Conservation (phyloP, 1,140 invertebrate genomes). For the Trissolcus basalis region DNA sequence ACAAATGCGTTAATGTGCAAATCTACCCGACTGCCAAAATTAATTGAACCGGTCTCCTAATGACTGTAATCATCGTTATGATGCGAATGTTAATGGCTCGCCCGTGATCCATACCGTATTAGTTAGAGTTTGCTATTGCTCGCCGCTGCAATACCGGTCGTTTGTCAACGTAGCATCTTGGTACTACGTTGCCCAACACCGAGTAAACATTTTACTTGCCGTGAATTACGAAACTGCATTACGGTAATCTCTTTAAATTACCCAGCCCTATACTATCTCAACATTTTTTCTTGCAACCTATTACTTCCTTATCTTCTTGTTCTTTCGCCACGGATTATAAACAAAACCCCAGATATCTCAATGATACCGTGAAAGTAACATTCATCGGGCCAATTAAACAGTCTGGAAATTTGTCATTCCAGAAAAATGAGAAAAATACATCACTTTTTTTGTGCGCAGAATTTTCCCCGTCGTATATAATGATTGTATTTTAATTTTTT, state of each 20-base stretch:
- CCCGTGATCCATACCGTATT: slow-evolving; percentile 38
- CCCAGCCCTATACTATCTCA: slow-evolving; percentile 36
- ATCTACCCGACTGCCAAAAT: slow-evolving; percentile 3
- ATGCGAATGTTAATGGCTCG: slow-evolving; percentile 38
- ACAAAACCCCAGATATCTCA: slow-evolving; percentile 41
- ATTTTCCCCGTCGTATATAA: too few relatives aligned
- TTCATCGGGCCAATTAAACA: too few relatives aligned
- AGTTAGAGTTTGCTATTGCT: slow-evolving; percentile 41
- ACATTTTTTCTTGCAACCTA: slow-evolving; percentile 37
- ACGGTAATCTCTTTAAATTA: slow-evolving; percentile 57
- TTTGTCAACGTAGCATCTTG: slow-evolving; percentile 57
- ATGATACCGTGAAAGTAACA: too few relatives aligned
- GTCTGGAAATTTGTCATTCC: too few relatives aligned
- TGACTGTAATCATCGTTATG: slow-evolving; percentile 26
- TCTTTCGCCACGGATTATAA: slow-evolving; percentile 29
- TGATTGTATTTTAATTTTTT: slow-evolving; percentile 22
- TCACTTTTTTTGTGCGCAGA: too few relatives aligned
- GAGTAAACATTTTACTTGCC: slow-evolving; percentile 53
- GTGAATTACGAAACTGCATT: slow-evolving; percentile 55
- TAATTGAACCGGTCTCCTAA: slow-evolving; percentile 6
- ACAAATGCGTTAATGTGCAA: neutral
- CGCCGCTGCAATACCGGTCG: slow-evolving; percentile 32
- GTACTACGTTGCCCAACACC: slow-evolving; percentile 46
- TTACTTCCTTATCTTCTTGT: slow-evolving; percentile 41
- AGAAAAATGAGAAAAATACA: too few relatives aligned